phyloP scores from a whole-genome alignment of 2,113 vertebrate genomes.

The Brachyhypopomus occidentalis region DNA sequence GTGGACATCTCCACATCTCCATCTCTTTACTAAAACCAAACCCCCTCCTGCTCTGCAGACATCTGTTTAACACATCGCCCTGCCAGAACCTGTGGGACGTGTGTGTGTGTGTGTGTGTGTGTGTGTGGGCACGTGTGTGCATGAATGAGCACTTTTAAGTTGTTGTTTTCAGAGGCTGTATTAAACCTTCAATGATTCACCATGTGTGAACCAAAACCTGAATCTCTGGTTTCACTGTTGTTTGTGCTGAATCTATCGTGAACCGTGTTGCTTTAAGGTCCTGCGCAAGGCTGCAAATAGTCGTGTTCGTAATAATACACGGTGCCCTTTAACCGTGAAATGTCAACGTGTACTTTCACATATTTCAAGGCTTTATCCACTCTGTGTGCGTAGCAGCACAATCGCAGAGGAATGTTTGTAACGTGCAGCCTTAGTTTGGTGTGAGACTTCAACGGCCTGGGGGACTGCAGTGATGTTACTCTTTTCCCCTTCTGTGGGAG shows the following conservation, averaged over 20 bases:
- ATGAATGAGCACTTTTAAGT: too few relatives aligned
- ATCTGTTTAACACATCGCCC: conserved; percentile 8
- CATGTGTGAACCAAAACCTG: conserved; percentile 24
- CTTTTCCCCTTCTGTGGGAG: not conserved
- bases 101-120: conserved; percentile 4
- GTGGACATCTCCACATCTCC: too few relatives aligned
- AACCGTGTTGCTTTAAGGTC: too few relatives aligned
- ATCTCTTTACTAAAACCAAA: not conserved
- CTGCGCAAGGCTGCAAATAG: too few relatives aligned
- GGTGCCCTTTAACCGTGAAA: too few relatives aligned
- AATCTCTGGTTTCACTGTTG: not conserved
- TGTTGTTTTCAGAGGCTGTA: conserved; percentile 19
- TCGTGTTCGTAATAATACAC: too few relatives aligned
- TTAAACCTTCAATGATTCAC: not conserved
- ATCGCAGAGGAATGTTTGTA: too few relatives aligned
- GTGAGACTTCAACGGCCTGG: too few relatives aligned
- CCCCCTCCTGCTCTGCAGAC: not conserved
- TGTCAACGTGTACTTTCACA: too few relatives aligned
- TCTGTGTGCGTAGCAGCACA: too few relatives aligned
- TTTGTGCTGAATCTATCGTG: not conserved
- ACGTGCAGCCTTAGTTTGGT: too few relatives aligned
- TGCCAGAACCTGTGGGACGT: not conserved
- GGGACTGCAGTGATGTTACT: not conserved
- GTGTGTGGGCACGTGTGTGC: not conserved
- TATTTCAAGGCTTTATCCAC: too few relatives aligned